A percentile compares a stretch with the other conserved stretches of the same genome.
These are phyloP conservation scores for Bombus consobrinus DNA, from an alignment of 1,140 invertebrate species.

Conservation along the genomic window DNA sequence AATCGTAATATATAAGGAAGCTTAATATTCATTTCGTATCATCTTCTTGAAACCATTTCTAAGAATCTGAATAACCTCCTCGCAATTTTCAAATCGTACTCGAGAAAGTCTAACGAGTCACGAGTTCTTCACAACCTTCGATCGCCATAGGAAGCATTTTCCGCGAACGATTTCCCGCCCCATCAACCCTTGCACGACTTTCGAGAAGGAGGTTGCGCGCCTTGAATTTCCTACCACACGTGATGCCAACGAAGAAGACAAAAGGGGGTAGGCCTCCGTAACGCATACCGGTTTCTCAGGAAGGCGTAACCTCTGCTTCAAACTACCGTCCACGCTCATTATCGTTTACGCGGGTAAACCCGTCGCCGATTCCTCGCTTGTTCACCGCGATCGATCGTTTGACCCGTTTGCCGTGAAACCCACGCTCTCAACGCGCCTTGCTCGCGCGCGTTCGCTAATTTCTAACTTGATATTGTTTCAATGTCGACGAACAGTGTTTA, in stretches of 20 bases:
- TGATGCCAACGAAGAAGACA: constrained; percentile 57
- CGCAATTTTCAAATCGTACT: neutral
- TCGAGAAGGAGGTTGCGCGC: constrained; percentile 54
- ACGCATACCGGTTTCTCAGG: constrained; percentile 76
- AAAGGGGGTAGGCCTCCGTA: constrained; percentile 43
- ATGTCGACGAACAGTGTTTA: neutral
- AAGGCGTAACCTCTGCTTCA: constrained; percentile 74
- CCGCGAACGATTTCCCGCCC: neutral
- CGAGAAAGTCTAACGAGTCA: neutral
- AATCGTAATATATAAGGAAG: too few species aligned
- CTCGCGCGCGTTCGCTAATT: constrained; percentile 4
- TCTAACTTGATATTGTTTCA: constrained; percentile 22
- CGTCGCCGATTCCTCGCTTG: constrained; percentile 65
- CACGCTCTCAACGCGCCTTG: neutral
- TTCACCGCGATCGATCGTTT: constrained; percentile 60
- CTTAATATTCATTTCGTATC: neutral
- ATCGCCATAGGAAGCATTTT: neutral
- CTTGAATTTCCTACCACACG: constrained; percentile 61
- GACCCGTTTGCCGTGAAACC: constrained; percentile 43
- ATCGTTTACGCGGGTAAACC: constrained; percentile 65
- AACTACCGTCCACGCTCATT: constrained; percentile 77
- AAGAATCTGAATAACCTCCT: neutral
- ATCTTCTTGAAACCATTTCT: neutral
- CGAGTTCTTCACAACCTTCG: neutral
- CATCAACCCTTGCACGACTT: constrained; percentile 35